A percentile compares a stretch with the other conserved stretches of the same genome.
phyloP scores from a whole-genome alignment of 2,888 invertebrate species.

The Priocnemis perturbator region DNA sequence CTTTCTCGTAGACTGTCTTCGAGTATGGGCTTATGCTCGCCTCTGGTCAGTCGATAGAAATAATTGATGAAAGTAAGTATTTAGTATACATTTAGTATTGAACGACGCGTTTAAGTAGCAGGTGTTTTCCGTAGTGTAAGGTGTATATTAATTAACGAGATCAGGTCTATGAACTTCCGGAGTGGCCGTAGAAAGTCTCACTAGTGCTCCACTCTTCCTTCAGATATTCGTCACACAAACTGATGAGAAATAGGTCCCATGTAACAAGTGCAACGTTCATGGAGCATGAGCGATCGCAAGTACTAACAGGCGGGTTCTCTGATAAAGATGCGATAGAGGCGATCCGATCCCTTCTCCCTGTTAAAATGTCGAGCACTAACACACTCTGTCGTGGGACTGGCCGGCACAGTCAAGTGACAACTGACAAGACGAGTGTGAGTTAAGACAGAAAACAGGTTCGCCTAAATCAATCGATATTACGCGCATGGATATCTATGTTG shows the following conservation, averaged over 20 bases:
- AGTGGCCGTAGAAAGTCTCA: constrained; percentile 1
- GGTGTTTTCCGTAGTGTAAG: no score
- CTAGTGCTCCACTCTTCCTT: background rate
- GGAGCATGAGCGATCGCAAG: constrained; percentile 24
- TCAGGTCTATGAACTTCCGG: constrained; percentile 13
- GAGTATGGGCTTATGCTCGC: no score
- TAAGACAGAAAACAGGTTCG: no score
- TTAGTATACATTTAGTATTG: no score
- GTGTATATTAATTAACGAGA: constrained; percentile 10
- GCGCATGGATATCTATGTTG: no score
- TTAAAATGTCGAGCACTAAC: constrained; percentile 16
- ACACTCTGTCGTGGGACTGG: constrained; percentile 2
- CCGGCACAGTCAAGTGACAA: constrained; percentile 20
- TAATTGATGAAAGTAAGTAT: no score
- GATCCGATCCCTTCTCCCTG: constrained; percentile 6
- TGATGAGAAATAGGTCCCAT: constrained; percentile 18
- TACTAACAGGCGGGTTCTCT: constrained; percentile 45
- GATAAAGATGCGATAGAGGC: constrained; percentile 33
- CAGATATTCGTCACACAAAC: constrained; percentile 6
- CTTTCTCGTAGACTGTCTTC: no score
- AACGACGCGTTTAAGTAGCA: no score
- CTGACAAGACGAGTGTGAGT: constrained; percentile 14
- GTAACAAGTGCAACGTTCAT: constrained; percentile 36
- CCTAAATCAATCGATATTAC: no score
- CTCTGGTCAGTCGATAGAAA: no score